Evolutionary conservation across 2,797 vertebrate species (phyloP), one percentile per base, ranked within the genome.

Genomic region (Vespertilio murinus): DNA sequence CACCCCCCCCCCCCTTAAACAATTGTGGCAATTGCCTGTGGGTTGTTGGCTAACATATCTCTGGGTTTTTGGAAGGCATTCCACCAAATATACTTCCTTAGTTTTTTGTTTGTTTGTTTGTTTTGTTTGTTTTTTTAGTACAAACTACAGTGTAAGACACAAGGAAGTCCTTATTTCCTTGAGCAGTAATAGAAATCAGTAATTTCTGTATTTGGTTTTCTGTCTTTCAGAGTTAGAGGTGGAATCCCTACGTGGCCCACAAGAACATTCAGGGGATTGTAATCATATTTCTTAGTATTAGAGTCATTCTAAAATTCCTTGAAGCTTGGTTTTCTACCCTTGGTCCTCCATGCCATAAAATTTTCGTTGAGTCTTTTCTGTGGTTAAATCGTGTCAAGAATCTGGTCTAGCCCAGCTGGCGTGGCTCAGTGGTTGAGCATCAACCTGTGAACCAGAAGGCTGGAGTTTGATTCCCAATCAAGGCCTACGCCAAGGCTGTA

Each of bases 131-230:
- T 59, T 69, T 90, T n/a, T 59, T 3, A 67, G 70, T 47, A 71
- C 67, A 77, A 54, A 94, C 47, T 73, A 61, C n/a, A 84, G 25
- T 30, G 49, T 54, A 75, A 81, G 69, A 47, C 73, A 65, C 61
- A 81, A 64, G 40, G 49, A 45, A 42, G 47, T 82, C 56, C 73
- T 78, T 52, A 77, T 73, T 84, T 74, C 40, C 42, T 52, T 59
- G 77, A 94, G 20, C 45, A 94, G 30, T 56, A 84, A 52, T 40
- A 54, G 45, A 91, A 77, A 5, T 10, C 1, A 54, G 47, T 65
- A 40, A 54, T 70, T 49, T 81, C 70, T 69, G 9, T 92, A 67
- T 40, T 84, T 87, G 71, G 23, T 73, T 95, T 95, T 94, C n/a
- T n/a, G 40, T 80, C 40, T 88, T 95, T 95, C 42, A 75, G 28